Conservation (phyloP, 2,797 vertebrate genomes). For the Rhadinocentrus ornatus region DNA sequence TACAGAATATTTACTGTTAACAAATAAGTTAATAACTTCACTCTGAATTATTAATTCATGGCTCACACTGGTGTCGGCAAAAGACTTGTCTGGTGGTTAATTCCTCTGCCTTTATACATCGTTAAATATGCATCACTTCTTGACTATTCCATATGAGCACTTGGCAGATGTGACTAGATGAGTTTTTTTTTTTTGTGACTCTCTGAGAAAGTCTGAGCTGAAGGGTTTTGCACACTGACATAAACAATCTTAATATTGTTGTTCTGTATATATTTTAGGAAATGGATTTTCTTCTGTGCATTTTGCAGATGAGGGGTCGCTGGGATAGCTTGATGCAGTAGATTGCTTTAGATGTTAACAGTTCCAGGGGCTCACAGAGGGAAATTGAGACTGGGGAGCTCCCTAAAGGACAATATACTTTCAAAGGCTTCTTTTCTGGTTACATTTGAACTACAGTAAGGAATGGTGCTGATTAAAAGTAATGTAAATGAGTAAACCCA, state of each 20-base stretch:
- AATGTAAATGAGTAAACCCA: background rate
- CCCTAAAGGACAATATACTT: background rate
- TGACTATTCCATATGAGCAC: conserved; percentile 61
- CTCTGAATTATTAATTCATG: conserved; percentile 81
- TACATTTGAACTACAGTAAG: background rate
- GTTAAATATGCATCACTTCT: conserved; percentile 79
- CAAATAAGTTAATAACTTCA: conserved; percentile 85
- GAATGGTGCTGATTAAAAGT: background rate
- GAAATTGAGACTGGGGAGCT: background rate
- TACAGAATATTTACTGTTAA: conserved; percentile 85
- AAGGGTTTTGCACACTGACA: conserved; percentile 52
- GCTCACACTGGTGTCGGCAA: conserved; percentile 57
- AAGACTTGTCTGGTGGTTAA: conserved; percentile 71
- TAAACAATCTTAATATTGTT: conserved; percentile 32
- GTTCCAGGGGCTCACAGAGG: background rate
- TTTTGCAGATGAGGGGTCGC: conserved; percentile 1
- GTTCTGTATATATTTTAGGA: conserved; percentile 30
- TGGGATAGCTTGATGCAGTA: background rate
- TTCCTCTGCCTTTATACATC: conserved; percentile 72
- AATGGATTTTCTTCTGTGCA: conserved; percentile 3
- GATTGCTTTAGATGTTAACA: background rate
- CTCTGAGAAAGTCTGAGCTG: conserved; percentile 42
- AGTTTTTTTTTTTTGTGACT: conserved; percentile 44
- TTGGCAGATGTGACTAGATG: conserved; percentile 51
- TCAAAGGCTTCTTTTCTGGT: background rate